Evolutionary conservation across 2,888 invertebrate genomes (phyloP).

Genomic region (Coelopa pilipes): DNA sequence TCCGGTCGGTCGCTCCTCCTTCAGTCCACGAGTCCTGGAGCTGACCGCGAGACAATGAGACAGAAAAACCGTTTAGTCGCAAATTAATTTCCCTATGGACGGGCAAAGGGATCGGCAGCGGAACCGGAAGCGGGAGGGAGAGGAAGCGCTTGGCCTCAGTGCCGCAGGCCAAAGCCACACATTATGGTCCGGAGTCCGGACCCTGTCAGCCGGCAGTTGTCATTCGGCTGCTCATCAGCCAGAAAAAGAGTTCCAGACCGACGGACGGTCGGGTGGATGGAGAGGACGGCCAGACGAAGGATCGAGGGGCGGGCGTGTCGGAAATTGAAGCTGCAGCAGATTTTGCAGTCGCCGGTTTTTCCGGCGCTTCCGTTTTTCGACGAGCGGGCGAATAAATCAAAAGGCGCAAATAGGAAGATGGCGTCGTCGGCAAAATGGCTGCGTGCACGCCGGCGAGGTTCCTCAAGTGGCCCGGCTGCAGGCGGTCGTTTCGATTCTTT

Average conservation of each 20-base stretch:
- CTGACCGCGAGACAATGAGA: conserved; percentile 6
- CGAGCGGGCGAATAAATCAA: background rate
- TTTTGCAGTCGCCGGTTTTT: background rate
- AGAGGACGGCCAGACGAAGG: background rate
- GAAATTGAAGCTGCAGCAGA: background rate
- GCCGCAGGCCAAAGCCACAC: conserved; percentile 18
- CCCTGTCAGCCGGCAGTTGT: conserved; percentile 23
- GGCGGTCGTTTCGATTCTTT: too few relatives aligned
- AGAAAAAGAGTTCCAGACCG: background rate
- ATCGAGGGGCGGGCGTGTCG: background rate
- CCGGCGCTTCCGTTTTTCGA: too few relatives aligned
- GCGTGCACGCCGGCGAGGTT: background rate
- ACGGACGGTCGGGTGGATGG: background rate
- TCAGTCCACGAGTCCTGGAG: too few relatives aligned
- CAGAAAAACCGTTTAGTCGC: conserved; percentile 6
- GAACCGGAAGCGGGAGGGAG: background rate
- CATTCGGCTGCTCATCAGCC: conserved; percentile 29
- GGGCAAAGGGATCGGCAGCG: background rate
- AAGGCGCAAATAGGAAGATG: background rate
- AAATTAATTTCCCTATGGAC: conserved; percentile 23
- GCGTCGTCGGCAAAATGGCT: background rate
- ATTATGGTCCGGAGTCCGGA: conserved; percentile 3
- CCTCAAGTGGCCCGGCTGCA: background rate
- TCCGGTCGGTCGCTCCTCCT: too few relatives aligned
- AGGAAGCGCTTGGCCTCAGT: background rate